A percentile compares a stretch with the other conserved stretches of the same genome.
Conservation (phyloP, 2,888 invertebrate species). For the Ennomos erosarius region DNA sequence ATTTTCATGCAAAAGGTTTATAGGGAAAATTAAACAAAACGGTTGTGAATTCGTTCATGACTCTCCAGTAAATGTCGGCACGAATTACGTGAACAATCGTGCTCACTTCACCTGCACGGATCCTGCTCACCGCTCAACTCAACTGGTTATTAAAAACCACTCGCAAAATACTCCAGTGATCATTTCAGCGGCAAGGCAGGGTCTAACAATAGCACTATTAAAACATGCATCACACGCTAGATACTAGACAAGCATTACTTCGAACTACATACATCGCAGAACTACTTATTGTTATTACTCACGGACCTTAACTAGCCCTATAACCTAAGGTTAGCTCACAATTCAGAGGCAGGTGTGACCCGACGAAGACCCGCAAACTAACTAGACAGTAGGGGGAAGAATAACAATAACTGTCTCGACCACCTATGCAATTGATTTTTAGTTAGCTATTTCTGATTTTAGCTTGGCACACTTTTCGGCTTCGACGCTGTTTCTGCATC, state of each 20-base stretch:
- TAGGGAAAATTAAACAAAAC: constrained; percentile 10
- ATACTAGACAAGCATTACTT: constrained; percentile 39
- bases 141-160: constrained; percentile 6
- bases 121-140: constrained; percentile 15
- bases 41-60: constrained; percentile 21
- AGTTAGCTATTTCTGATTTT: constrained; percentile 72
- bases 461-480: constrained; percentile 63
- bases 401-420: constrained; percentile 57
- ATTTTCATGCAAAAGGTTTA: constrained; percentile 17
- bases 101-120: constrained; percentile 17
- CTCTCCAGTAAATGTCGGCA: constrained; percentile 18
- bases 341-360: constrained; percentile 55
- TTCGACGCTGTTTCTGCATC: constrained; percentile 9
- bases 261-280: constrained; percentile 28
- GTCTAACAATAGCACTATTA: constrained; percentile 42
- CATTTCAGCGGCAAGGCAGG: constrained; percentile 38
- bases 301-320: constrained; percentile 15
- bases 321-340: constrained; percentile 3
- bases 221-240: constrained; percentile 58
- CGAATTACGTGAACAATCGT: constrained; percentile 20
- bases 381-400: constrained; percentile 66
- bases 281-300: constrained; percentile 1
- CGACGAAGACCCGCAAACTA: constrained; percentile 54
- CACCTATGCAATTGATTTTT: constrained; percentile 74
- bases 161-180: background rate